Evolutionary conservation across 2,797 vertebrate genomes (phyloP).

Genomic region (Girardinus metallicus): DNA sequence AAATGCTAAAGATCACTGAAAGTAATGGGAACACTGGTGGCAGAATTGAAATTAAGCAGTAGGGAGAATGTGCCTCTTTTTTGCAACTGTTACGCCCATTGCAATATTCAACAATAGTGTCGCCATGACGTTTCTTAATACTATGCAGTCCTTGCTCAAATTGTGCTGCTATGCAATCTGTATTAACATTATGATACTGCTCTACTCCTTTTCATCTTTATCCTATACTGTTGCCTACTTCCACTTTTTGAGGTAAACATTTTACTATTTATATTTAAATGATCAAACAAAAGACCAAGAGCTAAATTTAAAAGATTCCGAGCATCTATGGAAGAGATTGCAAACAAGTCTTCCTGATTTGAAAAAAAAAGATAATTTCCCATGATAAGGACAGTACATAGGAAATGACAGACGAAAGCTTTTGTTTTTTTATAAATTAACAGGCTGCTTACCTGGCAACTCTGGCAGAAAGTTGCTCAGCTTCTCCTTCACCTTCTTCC

Average conservation of each 20-base stretch:
- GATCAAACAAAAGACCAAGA: background rate
- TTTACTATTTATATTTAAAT: background rate
- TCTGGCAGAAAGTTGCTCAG: constrained; percentile 98
- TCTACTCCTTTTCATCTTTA: background rate
- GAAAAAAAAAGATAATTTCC: background rate
- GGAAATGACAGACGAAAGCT: background rate
- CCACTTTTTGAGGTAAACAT: background rate
- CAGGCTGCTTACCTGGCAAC: constrained; percentile 83
- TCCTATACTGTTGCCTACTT: background rate
- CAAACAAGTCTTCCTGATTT: background rate
- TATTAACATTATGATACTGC: background rate
- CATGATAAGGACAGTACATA: background rate
- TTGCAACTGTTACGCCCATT: background rate
- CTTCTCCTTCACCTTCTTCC: constrained; percentile 98
- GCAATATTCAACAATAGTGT: background rate
- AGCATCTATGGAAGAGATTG: background rate
- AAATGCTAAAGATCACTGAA: background rate
- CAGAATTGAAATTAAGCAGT: background rate
- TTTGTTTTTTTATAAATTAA: background rate
- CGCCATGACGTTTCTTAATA: background rate
- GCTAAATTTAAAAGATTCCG: background rate
- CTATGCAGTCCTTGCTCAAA: background rate
- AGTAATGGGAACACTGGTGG: background rate
- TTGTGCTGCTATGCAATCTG: too few species aligned
- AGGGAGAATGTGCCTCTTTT: background rate